Percentiles rank a stretch among this genome's conserved stretches.
Conservation (phyloP, 2,888 invertebrate genomes). For the Ectemnius lituratus region DNA sequence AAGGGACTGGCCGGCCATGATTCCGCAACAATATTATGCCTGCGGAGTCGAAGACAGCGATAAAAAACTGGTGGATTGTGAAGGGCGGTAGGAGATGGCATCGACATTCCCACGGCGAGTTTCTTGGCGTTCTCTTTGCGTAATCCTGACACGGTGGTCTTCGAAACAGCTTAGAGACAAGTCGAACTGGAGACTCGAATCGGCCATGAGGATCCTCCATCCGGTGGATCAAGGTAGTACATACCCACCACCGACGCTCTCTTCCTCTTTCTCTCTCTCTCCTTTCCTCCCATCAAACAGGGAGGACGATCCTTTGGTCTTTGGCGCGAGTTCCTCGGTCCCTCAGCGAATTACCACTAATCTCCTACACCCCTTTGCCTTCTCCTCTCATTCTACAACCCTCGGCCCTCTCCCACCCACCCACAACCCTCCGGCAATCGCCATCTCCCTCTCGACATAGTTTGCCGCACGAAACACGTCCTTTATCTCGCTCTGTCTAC, state of each 20-base stretch:
- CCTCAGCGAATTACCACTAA: slow-evolving; percentile 67
- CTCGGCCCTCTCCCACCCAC: neutral
- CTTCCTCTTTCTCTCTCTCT: slow-evolving; percentile 16
- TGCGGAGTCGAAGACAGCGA: neutral
- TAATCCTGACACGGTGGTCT: slow-evolving; percentile 22
- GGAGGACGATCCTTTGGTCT: slow-evolving; percentile 50
- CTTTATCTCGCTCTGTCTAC: slow-evolving; percentile 23
- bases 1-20: too few relatives aligned
- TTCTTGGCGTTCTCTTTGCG: too few relatives aligned
- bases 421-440: slow-evolving; percentile 11
- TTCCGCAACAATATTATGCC: too few relatives aligned
- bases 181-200: slow-evolving; percentile 30
- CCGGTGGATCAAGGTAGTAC: too few relatives aligned
- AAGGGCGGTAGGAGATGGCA: slow-evolving; percentile 24
- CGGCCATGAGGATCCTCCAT: slow-evolving; percentile 5
- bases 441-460: slow-evolving; percentile 9
- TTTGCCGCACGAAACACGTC: slow-evolving; percentile 31
- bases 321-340: slow-evolving; percentile 45
- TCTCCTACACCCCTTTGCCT: slow-evolving; percentile 46
- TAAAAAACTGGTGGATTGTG: slow-evolving; percentile 8
- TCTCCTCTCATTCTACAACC: slow-evolving; percentile 8
- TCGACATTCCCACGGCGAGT: slow-evolving; percentile 8
- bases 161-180: slow-evolving; percentile 47
- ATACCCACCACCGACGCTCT: neutral
- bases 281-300: slow-evolving; percentile 34